Evolutionary conservation across 2,113 vertebrate genomes (phyloP).

Genomic region (Thamnophis sirtalis): DNA sequence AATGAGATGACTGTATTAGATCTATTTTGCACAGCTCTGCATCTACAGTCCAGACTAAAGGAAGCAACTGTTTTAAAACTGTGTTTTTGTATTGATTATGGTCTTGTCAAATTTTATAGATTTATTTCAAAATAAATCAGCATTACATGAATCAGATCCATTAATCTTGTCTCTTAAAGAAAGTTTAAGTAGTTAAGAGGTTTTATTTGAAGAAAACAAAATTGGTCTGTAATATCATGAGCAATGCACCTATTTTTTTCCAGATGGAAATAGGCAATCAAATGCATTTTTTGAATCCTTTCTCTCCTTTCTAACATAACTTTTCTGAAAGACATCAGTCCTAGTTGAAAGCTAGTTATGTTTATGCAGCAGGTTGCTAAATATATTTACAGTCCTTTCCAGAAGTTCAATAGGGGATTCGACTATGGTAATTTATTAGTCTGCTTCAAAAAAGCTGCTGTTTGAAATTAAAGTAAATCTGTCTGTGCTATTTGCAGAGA

Average conservation of each 20-base stretch:
- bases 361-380: conserved; percentile 57
- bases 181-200: conserved; percentile 16
- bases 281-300: conserved; percentile 28
- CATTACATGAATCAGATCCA: conserved; percentile 52
- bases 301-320: conserved; percentile 28
- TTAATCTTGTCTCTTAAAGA: conserved; percentile 35
- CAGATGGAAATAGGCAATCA: conserved; percentile 32
- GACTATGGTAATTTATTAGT: conserved; percentile 47
- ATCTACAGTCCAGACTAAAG: conserved; percentile 9
- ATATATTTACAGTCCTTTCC: conserved; percentile 56
- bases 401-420: conserved; percentile 35
- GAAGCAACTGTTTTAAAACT: conserved; percentile 28
- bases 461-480: conserved; percentile 61
- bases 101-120: conserved; percentile 32
- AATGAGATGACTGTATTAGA: not conserved
- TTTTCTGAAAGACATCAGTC: conserved; percentile 44
- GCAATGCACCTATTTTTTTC: not conserved
- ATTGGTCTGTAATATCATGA: conserved; percentile 35
- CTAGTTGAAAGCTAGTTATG: conserved; percentile 40
- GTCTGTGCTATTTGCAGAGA: conserved; percentile 46
- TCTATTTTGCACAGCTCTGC: not conserved
- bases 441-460: conserved; percentile 46
- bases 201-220: conserved; percentile 46
- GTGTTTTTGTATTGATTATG: conserved; percentile 36
- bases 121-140: conserved; percentile 50